Evolutionary conservation across 2,797 vertebrate genomes (phyloP), one percentile per base, ranked within the genome.

Genomic region (Oceanodroma leucorhoa): DNA sequence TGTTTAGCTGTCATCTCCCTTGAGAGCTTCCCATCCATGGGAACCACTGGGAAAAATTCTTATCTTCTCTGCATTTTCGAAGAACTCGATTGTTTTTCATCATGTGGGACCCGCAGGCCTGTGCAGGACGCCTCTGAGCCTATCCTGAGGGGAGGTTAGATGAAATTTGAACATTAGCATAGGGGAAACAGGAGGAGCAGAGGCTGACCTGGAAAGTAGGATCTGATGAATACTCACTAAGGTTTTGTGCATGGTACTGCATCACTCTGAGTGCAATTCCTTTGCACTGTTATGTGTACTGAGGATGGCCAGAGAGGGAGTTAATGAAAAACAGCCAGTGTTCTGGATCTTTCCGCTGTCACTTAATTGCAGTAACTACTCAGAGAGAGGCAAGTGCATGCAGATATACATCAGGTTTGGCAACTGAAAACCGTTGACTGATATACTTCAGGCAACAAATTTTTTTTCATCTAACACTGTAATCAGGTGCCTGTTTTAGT

Each of bases 101-200:
- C 19, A 8, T 2, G 29, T 61, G 53, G 24, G n/a, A 62, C 51
- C 34, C 0, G 0, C 20, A 65, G 71, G 69, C 18, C 60, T 73
- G n/a, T 20, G 40, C 69, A 53, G 75, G 29, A 21, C 10, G n/a
- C 58, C 34, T 69, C 82, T 80, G 67, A 82, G 27, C 36, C 71
- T 43, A 0, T 85, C 53, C 57, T 57, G 54, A 24, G 41, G 61
- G 29, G 60, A 45, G 24, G 8, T 38, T 54, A n/a, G 51, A 40
- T 76, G 78, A 40, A 66, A 22, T 11, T 45, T 43, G 60, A 80
- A 19, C 23, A 27, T 38, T 71, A 58, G 14, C 29, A 24, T 8
- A 71, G 43, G 67, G 54, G 9, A 57, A 45, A 29, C 3, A 38
- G 50, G 34, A 84, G 7, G n/a, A 69, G 17, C 23, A n/a, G 41